Base-by-base conservation (phyloP, 1,140 invertebrate genomes). In the Charaxes varanes region DNA sequence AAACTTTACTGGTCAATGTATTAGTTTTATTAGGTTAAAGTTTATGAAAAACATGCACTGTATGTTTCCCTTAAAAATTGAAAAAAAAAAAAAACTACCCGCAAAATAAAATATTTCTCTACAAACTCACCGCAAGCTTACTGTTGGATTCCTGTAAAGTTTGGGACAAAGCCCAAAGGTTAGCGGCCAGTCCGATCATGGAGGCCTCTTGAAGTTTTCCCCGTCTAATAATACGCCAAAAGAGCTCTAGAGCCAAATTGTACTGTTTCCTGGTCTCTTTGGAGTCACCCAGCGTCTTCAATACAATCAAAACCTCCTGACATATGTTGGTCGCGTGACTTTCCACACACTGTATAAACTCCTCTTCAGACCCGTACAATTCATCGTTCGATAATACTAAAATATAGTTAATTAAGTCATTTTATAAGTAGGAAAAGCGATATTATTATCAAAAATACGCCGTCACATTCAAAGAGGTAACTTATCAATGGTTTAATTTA, bases 361-460 rank as follows among this genome's bases (percentile, higher is more conserved):
- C 93, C 14, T 89, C 87, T 85, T 97, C 95, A 22, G 90, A 89
- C 1, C 95, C 96, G 76, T 98, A 98, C n/a, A 98, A 78, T 30
- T 90, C 87, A 74, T 98, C 96, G 77, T 98, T 98, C 1, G 96
- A 96, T 68, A 97, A 92, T 33, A 98, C 94, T 95, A 81, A 85
- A 87, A n/a, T n/a, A n/a, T n/a, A n/a, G n/a, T n/a, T n/a, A n/a
- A n/a, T n/a, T n/a, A n/a, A n/a, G n/a, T n/a, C n/a, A n/a, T n/a
- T n/a, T n/a, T n/a, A n/a, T n/a, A n/a, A n/a, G n/a, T n/a, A n/a
- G n/a, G n/a, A n/a, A n/a, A n/a, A n/a, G n/a, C n/a, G n/a, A n/a
- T n/a, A n/a, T n/a, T n/a, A n/a, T n/a, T n/a, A n/a, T n/a, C n/a
- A n/a, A n/a, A n/a, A n/a, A n/a, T n/a, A n/a, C n/a, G n/a, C n/a